Conservation (phyloP, 2,113 vertebrate genomes). For the Microcebus tavaratra region DNA sequence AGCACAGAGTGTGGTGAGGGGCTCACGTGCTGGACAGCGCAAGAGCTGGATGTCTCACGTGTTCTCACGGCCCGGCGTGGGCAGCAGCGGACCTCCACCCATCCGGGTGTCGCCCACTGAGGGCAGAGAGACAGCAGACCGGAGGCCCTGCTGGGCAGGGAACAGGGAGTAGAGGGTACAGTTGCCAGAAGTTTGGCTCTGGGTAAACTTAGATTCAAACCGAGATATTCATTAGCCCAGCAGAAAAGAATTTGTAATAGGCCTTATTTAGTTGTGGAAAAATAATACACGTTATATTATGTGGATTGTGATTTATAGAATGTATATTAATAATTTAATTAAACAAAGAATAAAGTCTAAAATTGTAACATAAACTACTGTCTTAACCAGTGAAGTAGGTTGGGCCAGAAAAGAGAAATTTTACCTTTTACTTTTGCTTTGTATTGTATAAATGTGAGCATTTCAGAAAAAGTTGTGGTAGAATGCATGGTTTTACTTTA, state of each 20-base stretch:
- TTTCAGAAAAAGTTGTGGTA: background rate
- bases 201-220: background rate
- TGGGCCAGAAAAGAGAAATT: background rate
- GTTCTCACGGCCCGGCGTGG: rapidly evolving
- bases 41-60: too few species aligned
- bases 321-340: background rate
- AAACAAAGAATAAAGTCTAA: background rate
- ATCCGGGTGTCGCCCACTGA: too few species aligned
- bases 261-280: background rate
- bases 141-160: rapidly evolving
- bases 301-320: background rate
- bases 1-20: background rate
- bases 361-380: background rate
- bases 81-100: rapidly evolving
- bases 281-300: background rate
- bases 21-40: background rate
- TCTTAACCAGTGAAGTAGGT: background rate
- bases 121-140: too few species aligned
- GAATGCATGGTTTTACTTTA: background rate
- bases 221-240: background rate
- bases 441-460: background rate
- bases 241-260: background rate
- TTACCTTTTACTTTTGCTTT: background rate
- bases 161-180: background rate
- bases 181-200: background rate